These are phyloP conservation scores for Oryctes rhinoceros DNA, from an alignment of 1,140 invertebrate species.

Conservation along the genomic window DNA sequence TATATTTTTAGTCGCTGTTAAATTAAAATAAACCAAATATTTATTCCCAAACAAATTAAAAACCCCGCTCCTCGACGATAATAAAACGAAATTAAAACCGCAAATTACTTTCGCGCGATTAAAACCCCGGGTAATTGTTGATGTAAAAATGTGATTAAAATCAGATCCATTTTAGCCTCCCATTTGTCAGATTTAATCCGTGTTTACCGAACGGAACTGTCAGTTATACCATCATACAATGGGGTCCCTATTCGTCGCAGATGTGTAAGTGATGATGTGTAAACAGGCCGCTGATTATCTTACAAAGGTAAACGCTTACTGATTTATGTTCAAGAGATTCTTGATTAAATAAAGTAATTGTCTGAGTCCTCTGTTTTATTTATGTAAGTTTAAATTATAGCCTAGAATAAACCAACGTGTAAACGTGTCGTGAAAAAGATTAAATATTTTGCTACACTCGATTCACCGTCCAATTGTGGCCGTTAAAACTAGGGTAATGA, in stretches of 20 bases:
- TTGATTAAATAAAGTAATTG: conserved; percentile 32
- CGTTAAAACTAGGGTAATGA: too few relatives aligned
- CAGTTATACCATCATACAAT: conserved; percentile 23
- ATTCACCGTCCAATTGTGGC: too few relatives aligned
- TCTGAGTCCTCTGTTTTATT: not conserved
- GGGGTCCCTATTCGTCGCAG: conserved; percentile 38
- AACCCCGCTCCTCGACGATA: conserved; percentile 49
- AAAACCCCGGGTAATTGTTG: conserved; percentile 50
- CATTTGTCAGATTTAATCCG: conserved; percentile 49
- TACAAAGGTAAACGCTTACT: conserved; percentile 28
- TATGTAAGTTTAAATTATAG: conserved; percentile 12
- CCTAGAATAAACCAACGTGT: too few relatives aligned
- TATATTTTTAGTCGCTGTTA: conserved; percentile 20
- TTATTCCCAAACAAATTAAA: conserved; percentile 53
- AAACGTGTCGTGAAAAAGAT: too few relatives aligned
- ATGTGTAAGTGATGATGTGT: conserved; percentile 41
- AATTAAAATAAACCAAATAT: conserved; percentile 51
- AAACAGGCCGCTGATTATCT: conserved; percentile 30
- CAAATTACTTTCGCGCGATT: conserved; percentile 54
- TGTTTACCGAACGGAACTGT: conserved; percentile 45
- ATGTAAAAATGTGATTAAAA: conserved; percentile 54
- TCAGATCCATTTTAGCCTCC: conserved; percentile 47
- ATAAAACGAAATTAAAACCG: conserved; percentile 49
- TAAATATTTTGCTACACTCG: too few relatives aligned
- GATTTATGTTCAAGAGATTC: conserved; percentile 22